phyloP scores from a whole-genome alignment of 2,888 invertebrate species.

The Priocnemis perturbator region DNA sequence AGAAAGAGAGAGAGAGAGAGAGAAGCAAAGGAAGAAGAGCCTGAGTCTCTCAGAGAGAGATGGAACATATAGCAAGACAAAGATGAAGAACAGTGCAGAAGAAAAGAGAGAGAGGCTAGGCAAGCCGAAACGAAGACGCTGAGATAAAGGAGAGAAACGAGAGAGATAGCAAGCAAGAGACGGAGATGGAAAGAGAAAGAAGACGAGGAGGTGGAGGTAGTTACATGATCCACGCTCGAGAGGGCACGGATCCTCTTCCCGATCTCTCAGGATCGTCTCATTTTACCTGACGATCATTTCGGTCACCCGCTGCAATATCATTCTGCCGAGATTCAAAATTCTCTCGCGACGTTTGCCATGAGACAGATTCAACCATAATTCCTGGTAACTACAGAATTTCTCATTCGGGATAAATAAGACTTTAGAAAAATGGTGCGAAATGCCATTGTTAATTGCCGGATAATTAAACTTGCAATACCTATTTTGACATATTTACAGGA shows the following conservation, averaged over 20 bases:
- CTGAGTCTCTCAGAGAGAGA: too few species aligned
- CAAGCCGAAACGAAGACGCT: slow-evolving; percentile 10
- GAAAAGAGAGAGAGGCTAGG: background rate
- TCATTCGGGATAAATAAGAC: too few species aligned
- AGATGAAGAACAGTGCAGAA: slow-evolving; percentile 6
- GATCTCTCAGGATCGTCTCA: slow-evolving; percentile 39
- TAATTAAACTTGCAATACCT: too few species aligned
- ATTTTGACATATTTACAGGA: too few species aligned
- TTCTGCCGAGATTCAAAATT: too few species aligned
- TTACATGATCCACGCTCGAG: slow-evolving; percentile 69
- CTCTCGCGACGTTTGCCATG: too few species aligned
- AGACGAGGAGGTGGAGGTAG: slow-evolving; percentile 46
- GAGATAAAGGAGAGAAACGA: slow-evolving; percentile 39
- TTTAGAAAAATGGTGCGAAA: too few species aligned
- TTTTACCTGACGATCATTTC: slow-evolving; percentile 49
- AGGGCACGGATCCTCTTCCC: slow-evolving; percentile 61
- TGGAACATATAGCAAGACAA: slow-evolving; percentile 19
- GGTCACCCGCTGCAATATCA: slow-evolving; percentile 36
- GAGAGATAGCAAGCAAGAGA: slow-evolving; percentile 41
- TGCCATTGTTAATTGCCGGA: too few species aligned
- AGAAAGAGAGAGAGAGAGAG: slow-evolving; percentile 30
- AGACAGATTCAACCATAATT: too few species aligned
- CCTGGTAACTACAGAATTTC: too few species aligned
- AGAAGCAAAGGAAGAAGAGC: slow-evolving; percentile 17
- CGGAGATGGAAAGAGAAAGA: slow-evolving; percentile 27